phyloP scores from a whole-genome alignment of 2,797 vertebrate species.

The Danionella dracula region DNA sequence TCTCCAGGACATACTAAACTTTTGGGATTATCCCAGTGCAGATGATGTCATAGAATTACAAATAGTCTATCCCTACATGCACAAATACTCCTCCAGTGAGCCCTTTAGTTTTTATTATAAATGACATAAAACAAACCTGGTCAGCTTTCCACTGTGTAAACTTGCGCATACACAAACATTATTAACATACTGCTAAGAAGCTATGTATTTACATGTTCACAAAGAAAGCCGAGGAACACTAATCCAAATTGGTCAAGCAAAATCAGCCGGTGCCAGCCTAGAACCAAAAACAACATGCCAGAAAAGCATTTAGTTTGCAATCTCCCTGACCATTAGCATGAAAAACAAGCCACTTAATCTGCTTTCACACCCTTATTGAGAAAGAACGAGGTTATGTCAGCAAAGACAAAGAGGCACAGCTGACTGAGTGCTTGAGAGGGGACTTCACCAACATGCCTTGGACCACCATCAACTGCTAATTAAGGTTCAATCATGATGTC shows the following conservation, averaged over 20 bases:
- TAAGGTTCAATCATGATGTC: neutral
- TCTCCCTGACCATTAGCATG: slow-evolving; percentile 53
- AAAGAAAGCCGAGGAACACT: neutral
- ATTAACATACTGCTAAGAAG: too few relatives aligned
- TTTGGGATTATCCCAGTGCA: too few relatives aligned
- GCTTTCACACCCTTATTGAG: slow-evolving; percentile 66
- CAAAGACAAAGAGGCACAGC: slow-evolving; percentile 8
- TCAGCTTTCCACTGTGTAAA: too few relatives aligned
- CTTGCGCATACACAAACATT: too few relatives aligned
- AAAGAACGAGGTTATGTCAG: slow-evolving; percentile 28
- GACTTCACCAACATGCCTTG: slow-evolving; percentile 4
- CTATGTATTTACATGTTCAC: neutral
- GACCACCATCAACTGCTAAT: slow-evolving; percentile 17
- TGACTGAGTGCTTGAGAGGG: slow-evolving; percentile 54
- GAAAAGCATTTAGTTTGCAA: slow-evolving; percentile 58
- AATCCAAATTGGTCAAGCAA: slow-evolving; percentile 24
- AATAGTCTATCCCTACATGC: too few relatives aligned
- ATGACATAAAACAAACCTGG: too few relatives aligned
- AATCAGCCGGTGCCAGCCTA: slow-evolving; percentile 3
- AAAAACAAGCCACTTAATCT: slow-evolving; percentile 72
- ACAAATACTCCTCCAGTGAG: too few relatives aligned
- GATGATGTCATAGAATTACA: too few relatives aligned
- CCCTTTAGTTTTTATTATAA: too few relatives aligned
- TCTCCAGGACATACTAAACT: too few relatives aligned
- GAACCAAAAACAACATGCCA: slow-evolving; percentile 42